phyloP scores from a whole-genome alignment of 2,888 invertebrate genomes.

The Mythimna loreyi region DNA sequence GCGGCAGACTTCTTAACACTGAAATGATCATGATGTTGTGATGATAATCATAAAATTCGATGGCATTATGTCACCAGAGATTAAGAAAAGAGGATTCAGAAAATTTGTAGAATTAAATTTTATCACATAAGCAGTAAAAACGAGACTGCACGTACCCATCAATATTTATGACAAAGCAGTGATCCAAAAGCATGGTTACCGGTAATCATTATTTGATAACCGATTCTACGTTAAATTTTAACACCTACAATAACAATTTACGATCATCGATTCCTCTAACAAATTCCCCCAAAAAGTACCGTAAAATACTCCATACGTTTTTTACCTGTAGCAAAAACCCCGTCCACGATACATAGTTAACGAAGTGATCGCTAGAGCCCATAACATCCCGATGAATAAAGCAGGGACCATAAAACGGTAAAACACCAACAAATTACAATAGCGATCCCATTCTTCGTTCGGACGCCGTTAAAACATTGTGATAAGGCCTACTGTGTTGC shows the following conservation, averaged over 20 bases:
- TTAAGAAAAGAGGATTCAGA: too few species aligned
- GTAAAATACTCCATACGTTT: slow-evolving; percentile 26
- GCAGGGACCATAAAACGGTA: slow-evolving; percentile 64
- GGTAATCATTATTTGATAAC: not conserved
- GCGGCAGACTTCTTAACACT: too few species aligned
- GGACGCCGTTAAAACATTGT: slow-evolving; percentile 64
- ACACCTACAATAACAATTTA: not conserved
- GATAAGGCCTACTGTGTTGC: slow-evolving; percentile 61
- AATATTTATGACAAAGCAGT: not conserved
- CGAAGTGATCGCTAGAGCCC: slow-evolving; percentile 59
- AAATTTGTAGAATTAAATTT: too few species aligned
- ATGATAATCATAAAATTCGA: too few species aligned
- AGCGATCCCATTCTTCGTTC: slow-evolving; percentile 65
- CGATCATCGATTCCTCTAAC: slow-evolving; percentile 3
- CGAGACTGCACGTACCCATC: not conserved
- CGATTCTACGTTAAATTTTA: not conserved
- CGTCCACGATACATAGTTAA: slow-evolving; percentile 51
- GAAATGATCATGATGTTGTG: too few species aligned
- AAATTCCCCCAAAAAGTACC: slow-evolving; percentile 8
- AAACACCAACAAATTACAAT: slow-evolving; percentile 68
- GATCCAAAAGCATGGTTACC: not conserved
- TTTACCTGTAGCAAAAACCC: slow-evolving; percentile 25
- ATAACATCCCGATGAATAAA: slow-evolving; percentile 64
- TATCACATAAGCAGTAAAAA: too few species aligned
- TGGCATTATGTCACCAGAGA: too few species aligned